Evolutionary conservation across 1,140 invertebrate genomes (phyloP), one percentile per base, ranked within the genome.

Genomic region (Drosophila kanapiae): DNA sequence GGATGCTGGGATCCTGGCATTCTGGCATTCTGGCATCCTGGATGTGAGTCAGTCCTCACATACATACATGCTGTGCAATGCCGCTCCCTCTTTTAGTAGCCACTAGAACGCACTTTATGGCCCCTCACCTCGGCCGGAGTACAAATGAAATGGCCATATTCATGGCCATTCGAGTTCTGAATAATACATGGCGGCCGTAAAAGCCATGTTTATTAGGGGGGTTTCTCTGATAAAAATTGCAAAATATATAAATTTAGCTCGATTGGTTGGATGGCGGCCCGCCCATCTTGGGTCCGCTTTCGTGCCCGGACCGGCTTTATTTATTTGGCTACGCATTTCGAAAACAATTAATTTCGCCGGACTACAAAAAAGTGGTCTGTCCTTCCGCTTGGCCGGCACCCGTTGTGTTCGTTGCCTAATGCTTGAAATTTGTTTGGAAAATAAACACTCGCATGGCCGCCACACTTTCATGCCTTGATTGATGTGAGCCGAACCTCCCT

Each of bases 381-480:
- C 48, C 45, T 35, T 71, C 40, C 42, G 67, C 18, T 40, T 62
- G 31, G 37, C 29, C 57, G 31, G 37, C 29, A 42, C 54, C 64
- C 49, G 69, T 45, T 77, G 61, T 62, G 31, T 53, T 63, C 35
- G 49, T 42, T 49, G 51, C 49, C 49, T 61, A 47, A 59, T 71
- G 49, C 37, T 37, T 62, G 53, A 75, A 72, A 79, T 87, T 76
- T 82, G 72, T 88, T 87, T 83, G 67, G 67, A 80, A 83, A 75
- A 80, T 87, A 87, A 88, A 83, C 77, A 87, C 84, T 80, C 77
- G 62, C 84, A 84, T 80, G 80, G 82, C 76, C 84, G 78, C 76
- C 84, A 88, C 84, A 84, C 61, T 81, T 71, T 78, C 62, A 68
- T 70, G 80, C 77, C 40, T 74, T 87, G 83, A 83, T 82, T 83